A percentile compares a stretch with the other conserved stretches of the same genome.
Conservation (phyloP, 2,797 vertebrate species). For the Neostethus bicornis region DNA sequence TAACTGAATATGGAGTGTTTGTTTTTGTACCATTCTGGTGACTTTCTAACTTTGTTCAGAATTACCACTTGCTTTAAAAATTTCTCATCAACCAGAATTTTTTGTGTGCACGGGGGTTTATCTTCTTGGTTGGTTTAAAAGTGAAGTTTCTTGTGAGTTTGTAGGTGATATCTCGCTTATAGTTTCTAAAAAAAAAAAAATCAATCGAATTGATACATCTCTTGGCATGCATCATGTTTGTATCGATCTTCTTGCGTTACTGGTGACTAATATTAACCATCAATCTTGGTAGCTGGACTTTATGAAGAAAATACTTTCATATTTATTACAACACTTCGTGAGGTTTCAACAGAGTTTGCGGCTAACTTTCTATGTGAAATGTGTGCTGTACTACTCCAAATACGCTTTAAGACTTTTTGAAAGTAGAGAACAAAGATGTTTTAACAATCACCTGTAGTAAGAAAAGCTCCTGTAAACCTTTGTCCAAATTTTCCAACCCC, state of each 20-base stretch:
- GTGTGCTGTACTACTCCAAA: not conserved
- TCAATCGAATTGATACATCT: not conserved
- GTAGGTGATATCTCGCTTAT: too few species aligned
- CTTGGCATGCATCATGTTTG: not conserved
- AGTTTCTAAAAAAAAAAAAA: too few species aligned
- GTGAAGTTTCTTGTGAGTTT: not conserved
- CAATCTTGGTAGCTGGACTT: not conserved
- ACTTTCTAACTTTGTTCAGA: too few species aligned
- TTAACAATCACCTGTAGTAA: constrained; percentile 22
- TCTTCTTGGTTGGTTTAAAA: too few species aligned
- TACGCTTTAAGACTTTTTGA: not conserved
- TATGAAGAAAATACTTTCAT: not conserved
- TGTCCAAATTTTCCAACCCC: constrained; percentile 25
- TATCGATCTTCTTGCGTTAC: too few species aligned
- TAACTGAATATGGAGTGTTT: too few species aligned
- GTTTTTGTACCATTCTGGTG: too few species aligned
- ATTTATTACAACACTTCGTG: not conserved
- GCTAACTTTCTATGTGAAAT: constrained; percentile 4
- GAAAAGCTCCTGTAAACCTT: constrained; percentile 15
- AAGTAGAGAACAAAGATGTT: constrained; percentile 15
- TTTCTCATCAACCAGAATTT: too few species aligned
- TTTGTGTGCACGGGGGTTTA: too few species aligned
- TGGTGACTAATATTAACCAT: not conserved
- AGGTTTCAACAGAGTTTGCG: not conserved
- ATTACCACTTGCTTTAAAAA: too few species aligned